Conservation (phyloP, 2,797 vertebrate species). For the Momotus momota region DNA sequence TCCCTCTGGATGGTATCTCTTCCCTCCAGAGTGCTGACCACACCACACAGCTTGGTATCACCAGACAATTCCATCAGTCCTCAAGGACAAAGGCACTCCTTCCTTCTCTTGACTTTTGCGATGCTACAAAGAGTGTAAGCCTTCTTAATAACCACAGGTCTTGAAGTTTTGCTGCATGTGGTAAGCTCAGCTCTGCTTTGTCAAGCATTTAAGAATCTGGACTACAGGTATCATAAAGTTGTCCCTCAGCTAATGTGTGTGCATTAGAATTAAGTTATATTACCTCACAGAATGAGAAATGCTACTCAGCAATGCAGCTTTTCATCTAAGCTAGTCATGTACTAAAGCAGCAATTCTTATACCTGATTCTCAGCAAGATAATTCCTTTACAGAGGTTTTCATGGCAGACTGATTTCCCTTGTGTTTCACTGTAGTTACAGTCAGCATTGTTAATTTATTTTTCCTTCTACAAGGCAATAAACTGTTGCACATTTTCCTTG, state of each 20-base stretch:
- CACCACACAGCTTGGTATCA: too few species aligned
- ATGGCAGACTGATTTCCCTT: constrained; percentile 46
- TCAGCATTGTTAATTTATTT: constrained; percentile 55
- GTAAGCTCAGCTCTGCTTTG: background rate
- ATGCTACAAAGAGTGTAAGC: background rate
- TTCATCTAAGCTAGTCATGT: constrained; percentile 3
- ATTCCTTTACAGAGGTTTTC: constrained; percentile 55
- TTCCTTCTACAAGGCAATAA: constrained; percentile 49
- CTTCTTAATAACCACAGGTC: background rate
- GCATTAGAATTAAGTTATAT: background rate
- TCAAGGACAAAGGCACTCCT: background rate
- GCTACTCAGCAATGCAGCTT: constrained; percentile 9
- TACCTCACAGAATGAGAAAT: background rate
- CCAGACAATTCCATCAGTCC: background rate
- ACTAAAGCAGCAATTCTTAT: background rate
- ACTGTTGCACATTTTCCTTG: constrained; percentile 21
- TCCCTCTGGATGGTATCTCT: too few species aligned
- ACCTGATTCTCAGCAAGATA: constrained; percentile 38
- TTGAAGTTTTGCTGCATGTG: background rate
- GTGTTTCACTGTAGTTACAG: constrained; percentile 44
- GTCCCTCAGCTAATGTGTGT: background rate
- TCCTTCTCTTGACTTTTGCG: background rate
- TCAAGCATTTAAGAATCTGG: constrained; percentile 3
- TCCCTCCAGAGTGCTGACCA: too few species aligned
- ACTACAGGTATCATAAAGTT: background rate